Evolutionary conservation across 2,113 vertebrate genomes (phyloP).

Genomic region (Spea multiplicata): DNA sequence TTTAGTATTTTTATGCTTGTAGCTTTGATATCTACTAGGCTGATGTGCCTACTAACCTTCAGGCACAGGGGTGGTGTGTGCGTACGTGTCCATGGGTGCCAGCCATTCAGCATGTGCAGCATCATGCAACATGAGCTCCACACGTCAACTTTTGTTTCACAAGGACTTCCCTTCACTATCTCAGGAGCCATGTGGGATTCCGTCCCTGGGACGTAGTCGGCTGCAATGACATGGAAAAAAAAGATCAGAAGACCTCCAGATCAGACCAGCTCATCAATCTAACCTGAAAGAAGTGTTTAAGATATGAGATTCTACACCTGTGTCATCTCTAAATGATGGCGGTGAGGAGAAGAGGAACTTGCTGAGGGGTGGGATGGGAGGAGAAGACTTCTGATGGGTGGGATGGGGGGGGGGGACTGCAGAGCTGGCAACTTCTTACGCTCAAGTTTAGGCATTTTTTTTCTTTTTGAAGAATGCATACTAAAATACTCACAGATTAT

Average conservation of each 20-base stretch:
- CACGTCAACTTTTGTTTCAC: constrained; percentile 86
- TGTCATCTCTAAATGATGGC: no score
- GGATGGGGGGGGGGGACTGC: no score
- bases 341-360: no score
- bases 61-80: constrained; percentile 86
- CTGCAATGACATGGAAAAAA: constrained; percentile 59
- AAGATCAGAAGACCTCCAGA: background rate
- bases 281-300: no score
- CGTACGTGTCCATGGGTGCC: constrained; percentile 90
- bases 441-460: no score
- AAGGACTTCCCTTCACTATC: constrained; percentile 82
- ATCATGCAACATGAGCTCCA: constrained; percentile 98
- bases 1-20: background rate
- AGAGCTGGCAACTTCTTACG: no score
- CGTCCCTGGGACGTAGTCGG: constrained; percentile 83
- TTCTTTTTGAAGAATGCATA: no score
- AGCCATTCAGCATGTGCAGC: constrained; percentile 93
- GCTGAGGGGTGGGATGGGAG: no score
- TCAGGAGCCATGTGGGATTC: constrained; percentile 97
- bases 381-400: no score
- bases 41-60: constrained; percentile 69
- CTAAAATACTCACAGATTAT: no score
- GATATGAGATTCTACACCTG: no score
- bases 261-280: background rate
- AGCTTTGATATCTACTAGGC: background rate